Percentiles rank a stretch among this genome's conserved stretches.
Conservation (phyloP, 1,140 invertebrate genomes). For the Nephila pilipes region DNA sequence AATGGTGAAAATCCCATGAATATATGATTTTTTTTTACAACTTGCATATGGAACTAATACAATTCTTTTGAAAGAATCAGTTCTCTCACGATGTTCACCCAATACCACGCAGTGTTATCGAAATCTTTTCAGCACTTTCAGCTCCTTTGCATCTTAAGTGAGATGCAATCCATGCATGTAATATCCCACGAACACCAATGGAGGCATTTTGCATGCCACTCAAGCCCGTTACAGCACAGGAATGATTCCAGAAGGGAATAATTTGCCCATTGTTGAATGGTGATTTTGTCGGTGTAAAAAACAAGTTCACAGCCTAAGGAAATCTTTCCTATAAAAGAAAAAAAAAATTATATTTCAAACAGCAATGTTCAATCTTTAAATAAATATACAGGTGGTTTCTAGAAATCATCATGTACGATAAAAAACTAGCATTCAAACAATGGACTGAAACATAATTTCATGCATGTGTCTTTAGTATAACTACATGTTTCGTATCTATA, state of each 20-base stretch:
- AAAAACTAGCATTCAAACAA: not conserved
- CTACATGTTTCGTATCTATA: not conserved
- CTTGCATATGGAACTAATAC: constrained; percentile 3
- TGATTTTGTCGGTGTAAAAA: not conserved
- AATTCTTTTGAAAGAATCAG: not conserved
- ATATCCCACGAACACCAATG: constrained; percentile 27
- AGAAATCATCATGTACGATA: not conserved
- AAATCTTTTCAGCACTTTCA: not conserved
- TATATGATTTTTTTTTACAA: not conserved
- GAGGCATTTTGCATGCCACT: constrained; percentile 46
- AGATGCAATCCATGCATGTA: constrained; percentile 45
- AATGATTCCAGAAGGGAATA: not conserved
- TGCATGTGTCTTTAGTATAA: not conserved
- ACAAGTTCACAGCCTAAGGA: constrained; percentile 10
- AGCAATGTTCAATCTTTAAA: no score
- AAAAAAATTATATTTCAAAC: no score
- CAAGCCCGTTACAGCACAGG: not conserved
- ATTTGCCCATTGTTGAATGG: constrained; percentile 37
- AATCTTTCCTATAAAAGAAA: no score
- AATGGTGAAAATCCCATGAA: not conserved
- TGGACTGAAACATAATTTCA: not conserved
- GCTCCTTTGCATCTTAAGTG: constrained; percentile 21
- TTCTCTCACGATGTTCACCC: not conserved
- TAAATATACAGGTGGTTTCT: no score
- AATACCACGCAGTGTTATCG: not conserved